Base-by-base conservation (phyloP, 2,797 vertebrate species). In the Premnoplex brunnescens region DNA sequence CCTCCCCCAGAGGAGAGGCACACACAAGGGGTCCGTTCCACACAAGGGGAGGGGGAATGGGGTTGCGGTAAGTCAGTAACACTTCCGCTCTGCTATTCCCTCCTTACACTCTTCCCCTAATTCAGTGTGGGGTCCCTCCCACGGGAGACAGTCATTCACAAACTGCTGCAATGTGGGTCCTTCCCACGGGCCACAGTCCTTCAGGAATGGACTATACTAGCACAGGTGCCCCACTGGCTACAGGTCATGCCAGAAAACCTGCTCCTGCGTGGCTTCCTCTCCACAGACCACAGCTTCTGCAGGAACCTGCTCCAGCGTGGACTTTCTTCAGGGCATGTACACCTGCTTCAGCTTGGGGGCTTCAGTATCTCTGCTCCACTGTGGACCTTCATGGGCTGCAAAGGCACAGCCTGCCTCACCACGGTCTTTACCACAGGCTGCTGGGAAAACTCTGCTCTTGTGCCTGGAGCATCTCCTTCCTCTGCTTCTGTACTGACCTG, bases 191-290 rank as follows among this genome's bases (percentile, higher is more conserved):
- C 6, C 39, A 13, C 26, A 19, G 5, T 77, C 15, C 51, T 51
- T 73, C 24, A 26, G 7, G 41, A 85, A 51, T 14, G 10, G 27
- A 18, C 16, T 27, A 5, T 16, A 69, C 20, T 36, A 46, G 5
- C 0, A 0, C 15, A 28, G 15, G 7, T 74, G 11, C 21, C 21
- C 20, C 26, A 14, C 0, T 0, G 4, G 11, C 23, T 24, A 46
- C 18, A 0, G 1, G 6, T 59, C 34, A 6, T 46, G 10, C 34
- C n/a, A 66, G 49, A 37, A 72, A 18, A 41, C 13, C 9, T n/a
- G 44, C 2, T 81, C 8, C n/a, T 75, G 9, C 7, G 14, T 23
- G 30, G 4, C 6, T 81, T 28, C 11, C 17, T 79, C 32, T 55
- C 28, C 8, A 12, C 0, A 3, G 43, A 39, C 4, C 30, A 30